Conservation (phyloP, 2,888 invertebrate genomes). For the Eudemis profundana region DNA sequence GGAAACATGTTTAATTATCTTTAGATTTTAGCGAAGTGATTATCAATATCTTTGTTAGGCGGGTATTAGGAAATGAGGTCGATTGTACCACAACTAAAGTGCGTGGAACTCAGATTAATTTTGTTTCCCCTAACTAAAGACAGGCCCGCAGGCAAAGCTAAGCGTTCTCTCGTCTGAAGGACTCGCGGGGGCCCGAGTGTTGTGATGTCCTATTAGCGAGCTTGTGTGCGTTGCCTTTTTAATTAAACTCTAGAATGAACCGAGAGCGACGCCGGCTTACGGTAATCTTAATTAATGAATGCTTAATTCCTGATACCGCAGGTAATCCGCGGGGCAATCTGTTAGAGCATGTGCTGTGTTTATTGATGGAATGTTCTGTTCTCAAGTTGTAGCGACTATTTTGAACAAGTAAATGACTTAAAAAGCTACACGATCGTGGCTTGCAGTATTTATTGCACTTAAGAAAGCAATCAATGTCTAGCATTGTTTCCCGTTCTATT, state of each 20-base stretch:
- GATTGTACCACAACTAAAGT: conserved; percentile 10
- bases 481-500: no score
- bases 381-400: no score
- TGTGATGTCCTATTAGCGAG: conserved; percentile 74
- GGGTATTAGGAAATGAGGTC: neutral
- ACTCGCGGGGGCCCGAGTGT: conserved; percentile 58
- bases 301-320: conserved; percentile 43
- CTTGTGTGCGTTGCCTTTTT: conserved; percentile 73
- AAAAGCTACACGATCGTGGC: no score
- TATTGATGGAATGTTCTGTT: conserved; percentile 9
- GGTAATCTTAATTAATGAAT: conserved; percentile 42
- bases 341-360: neutral
- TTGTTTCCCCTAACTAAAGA: conserved; percentile 44
- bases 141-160: conserved; percentile 43
- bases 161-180: conserved; percentile 59
- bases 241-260: conserved; percentile 70
- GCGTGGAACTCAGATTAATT: conserved; percentile 39
- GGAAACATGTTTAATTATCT: no score
- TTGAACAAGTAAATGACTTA: no score
- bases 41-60: no score
- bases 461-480: no score
- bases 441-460: no score
- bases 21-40: no score
- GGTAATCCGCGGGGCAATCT: conserved; percentile 16
- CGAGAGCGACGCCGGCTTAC: conserved; percentile 48